Evolutionary conservation across 1,140 invertebrate species (phyloP).

Genomic region (Musca vetustissima): DNA sequence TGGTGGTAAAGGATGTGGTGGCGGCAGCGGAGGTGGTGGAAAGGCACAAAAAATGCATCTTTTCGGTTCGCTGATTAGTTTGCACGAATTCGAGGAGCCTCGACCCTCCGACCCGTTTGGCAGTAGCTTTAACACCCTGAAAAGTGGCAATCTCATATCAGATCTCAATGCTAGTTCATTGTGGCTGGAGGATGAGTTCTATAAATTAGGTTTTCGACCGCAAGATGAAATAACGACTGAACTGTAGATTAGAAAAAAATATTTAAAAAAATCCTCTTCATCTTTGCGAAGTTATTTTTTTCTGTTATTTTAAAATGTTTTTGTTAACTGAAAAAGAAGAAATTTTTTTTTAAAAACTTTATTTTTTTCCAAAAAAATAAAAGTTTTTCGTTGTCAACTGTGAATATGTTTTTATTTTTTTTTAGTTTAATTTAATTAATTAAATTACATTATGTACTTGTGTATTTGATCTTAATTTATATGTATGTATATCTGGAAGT

Average conservation of each 20-base stretch:
- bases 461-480: too few relatives aligned
- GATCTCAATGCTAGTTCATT: slow-evolving; percentile 65
- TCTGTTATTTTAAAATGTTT: not conserved
- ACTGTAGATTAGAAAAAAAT: slow-evolving; percentile 55
- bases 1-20: not conserved
- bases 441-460: not conserved
- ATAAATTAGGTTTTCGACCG: slow-evolving; percentile 69
- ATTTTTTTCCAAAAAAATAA: slow-evolving; percentile 2
- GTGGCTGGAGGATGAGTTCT: slow-evolving; percentile 70
- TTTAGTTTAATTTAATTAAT: slow-evolving; percentile 29
- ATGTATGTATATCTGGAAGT: too few relatives aligned
- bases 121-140: slow-evolving; percentile 61
- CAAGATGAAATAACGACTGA: slow-evolving; percentile 76
- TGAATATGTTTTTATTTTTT: not conserved
- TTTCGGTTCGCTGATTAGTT: slow-evolving; percentile 57
- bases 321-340: slow-evolving; percentile 13
- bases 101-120: slow-evolving; percentile 56
- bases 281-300: not conserved
- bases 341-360: slow-evolving; percentile 30
- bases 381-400: not conserved
- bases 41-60: slow-evolving; percentile 49
- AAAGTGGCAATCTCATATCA: slow-evolving; percentile 54
- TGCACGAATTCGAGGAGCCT: slow-evolving; percentile 56
- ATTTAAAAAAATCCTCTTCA: slow-evolving; percentile 36
- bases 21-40: slow-evolving; percentile 25